Evolutionary conservation across 2,888 invertebrate genomes (phyloP).

Genomic region (Xylota segnis): DNA sequence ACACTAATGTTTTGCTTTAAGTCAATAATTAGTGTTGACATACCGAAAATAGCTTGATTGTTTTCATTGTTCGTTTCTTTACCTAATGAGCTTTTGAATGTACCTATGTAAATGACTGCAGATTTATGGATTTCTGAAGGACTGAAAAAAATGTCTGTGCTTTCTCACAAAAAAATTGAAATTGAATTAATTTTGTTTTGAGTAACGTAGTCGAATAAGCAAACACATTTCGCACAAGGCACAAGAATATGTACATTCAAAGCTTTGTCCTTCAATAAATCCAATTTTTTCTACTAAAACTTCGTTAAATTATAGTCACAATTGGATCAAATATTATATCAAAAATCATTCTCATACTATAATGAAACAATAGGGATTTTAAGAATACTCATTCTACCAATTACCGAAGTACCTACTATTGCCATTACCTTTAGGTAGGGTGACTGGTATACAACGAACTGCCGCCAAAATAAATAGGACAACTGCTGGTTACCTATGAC

Average conservation of each 20-base stretch:
- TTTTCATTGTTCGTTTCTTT: not conserved
- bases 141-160: not conserved
- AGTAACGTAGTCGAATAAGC: not conserved
- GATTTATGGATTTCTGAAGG: not conserved
- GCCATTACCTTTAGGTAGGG: not conserved
- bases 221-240: not conserved
- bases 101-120: not conserved
- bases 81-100: not conserved
- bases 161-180: not conserved
- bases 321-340: not conserved
- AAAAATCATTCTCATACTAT: not conserved
- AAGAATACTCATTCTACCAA: not conserved
- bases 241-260: not conserved
- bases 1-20: constrained; percentile 20
- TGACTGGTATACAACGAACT: not conserved
- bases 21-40: constrained; percentile 1
- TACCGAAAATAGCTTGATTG: not conserved
- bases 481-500: constrained; percentile 27
- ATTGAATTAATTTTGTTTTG: not conserved
- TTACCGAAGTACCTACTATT: not conserved
- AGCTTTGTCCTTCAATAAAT: not conserved
- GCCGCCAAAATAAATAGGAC: constrained; percentile 28
- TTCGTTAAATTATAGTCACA: not conserved
- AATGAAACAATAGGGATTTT: not conserved
- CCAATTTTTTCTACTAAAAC: constrained; percentile 29